phyloP scores from a whole-genome alignment of 2,888 invertebrate genomes.

The Xestia sexstrigata region DNA sequence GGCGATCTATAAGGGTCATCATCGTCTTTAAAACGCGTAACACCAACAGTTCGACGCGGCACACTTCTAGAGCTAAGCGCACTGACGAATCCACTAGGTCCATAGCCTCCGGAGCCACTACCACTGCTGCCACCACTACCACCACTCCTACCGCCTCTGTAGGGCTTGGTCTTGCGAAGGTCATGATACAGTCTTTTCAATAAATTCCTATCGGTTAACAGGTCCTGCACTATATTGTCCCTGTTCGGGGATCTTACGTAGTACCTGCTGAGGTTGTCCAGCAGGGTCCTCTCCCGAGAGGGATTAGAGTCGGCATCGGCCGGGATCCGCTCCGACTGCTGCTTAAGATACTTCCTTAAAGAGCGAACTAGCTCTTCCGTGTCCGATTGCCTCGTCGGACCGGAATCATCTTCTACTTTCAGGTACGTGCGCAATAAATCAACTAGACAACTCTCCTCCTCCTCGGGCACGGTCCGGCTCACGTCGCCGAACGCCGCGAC shows the following conservation, averaged over 20 bases:
- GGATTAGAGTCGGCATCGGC: slow-evolving; percentile 80
- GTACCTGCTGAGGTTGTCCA: slow-evolving; percentile 93
- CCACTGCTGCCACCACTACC: slow-evolving; percentile 79
- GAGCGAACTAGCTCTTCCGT: slow-evolving; percentile 92
- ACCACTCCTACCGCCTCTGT: slow-evolving; percentile 84
- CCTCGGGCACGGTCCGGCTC: slow-evolving; percentile 78
- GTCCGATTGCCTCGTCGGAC: slow-evolving; percentile 85
- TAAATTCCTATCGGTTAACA: slow-evolving; percentile 93
- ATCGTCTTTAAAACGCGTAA: slow-evolving; percentile 75
- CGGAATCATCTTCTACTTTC: slow-evolving; percentile 90
- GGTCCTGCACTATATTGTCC: slow-evolving; percentile 93
- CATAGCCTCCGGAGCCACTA: slow-evolving; percentile 84
- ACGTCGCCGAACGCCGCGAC: slow-evolving; percentile 72
- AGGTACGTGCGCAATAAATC: slow-evolving; percentile 93
- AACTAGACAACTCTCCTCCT: slow-evolving; percentile 91
- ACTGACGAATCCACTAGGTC: slow-evolving; percentile 79
- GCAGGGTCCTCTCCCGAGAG: slow-evolving; percentile 87
- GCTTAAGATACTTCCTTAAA: slow-evolving; percentile 90
- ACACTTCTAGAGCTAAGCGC: slow-evolving; percentile 83
- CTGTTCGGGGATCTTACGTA: slow-evolving; percentile 92
- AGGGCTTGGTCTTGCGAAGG: slow-evolving; percentile 92
- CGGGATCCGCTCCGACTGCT: slow-evolving; percentile 81
- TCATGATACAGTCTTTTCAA: slow-evolving; percentile 94
- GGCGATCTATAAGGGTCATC: slow-evolving; percentile 81
- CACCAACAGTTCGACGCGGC: slow-evolving; percentile 76